Conservation (phyloP, 2,113 vertebrate genomes). For the Chlorodrepanis virens region DNA sequence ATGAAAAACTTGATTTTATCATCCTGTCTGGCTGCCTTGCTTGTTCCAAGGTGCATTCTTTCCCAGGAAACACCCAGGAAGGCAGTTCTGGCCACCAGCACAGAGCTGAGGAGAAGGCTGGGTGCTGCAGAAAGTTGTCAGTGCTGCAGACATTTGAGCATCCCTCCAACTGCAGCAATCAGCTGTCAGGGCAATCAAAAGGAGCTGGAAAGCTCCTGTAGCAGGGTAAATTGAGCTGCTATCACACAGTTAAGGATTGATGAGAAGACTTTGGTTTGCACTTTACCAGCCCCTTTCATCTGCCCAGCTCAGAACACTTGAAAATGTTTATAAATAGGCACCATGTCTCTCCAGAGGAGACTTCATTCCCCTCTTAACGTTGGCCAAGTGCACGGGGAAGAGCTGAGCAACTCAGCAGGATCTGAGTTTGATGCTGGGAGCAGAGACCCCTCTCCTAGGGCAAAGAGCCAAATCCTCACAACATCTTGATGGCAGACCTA, state of each 20-base stretch:
- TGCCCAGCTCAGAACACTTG: not conserved
- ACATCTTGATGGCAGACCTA: not conserved
- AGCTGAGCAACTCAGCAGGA: not conserved
- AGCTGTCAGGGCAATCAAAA: not conserved
- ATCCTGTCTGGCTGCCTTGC: not conserved
- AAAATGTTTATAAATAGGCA: slow-evolving; percentile 2
- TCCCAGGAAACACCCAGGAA: not conserved
- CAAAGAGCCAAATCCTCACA: not conserved
- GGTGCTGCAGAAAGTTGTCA: not conserved
- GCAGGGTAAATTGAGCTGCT: not conserved
- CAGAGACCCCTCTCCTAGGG: not conserved
- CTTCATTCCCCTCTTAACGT: not conserved
- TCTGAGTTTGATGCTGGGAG: not conserved
- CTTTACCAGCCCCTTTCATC: not conserved
- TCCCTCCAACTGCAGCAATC: not conserved
- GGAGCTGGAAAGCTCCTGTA: not conserved
- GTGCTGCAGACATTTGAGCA: not conserved
- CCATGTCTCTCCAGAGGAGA: not conserved
- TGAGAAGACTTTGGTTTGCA: not conserved
- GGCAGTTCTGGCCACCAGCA: not conserved
- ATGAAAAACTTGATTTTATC: not conserved
- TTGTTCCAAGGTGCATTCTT: not conserved
- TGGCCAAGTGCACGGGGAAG: not conserved
- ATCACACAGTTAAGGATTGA: not conserved
- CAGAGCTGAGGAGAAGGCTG: not conserved